Evolutionary conservation across 2,888 invertebrate genomes (phyloP).

Genomic region (Apodemia duryi): DNA sequence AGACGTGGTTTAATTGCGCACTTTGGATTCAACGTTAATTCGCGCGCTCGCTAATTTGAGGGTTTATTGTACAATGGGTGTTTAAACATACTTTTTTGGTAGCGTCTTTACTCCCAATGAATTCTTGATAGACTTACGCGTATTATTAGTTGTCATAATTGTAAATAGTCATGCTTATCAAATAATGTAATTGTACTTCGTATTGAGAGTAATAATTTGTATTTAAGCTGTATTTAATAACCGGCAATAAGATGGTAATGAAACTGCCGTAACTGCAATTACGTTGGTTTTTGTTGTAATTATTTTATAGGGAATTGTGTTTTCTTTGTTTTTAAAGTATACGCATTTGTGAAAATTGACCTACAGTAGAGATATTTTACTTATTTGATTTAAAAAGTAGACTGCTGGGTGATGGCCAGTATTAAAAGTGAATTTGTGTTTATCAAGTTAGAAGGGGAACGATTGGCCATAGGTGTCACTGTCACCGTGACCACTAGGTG

Average conservation of each 20-base stretch:
- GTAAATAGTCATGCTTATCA: constrained; percentile 19
- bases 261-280: background rate
- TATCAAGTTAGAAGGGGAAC: too few species aligned
- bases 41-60: constrained; percentile 71
- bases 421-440: background rate
- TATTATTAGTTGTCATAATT: constrained; percentile 24
- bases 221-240: constrained; percentile 13
- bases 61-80: constrained; percentile 63
- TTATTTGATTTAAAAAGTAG: background rate
- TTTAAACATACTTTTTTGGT: constrained; percentile 62
- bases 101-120: constrained; percentile 44
- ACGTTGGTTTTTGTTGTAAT: background rate
- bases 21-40: constrained; percentile 75
- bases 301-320: background rate
- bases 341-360: background rate
- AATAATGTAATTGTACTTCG: background rate
- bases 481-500: too few species aligned
- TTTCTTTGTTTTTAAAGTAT: background rate
- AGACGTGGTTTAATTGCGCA: constrained; percentile 71
- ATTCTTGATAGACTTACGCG: constrained; percentile 50
- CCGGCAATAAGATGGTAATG: constrained; percentile 13
- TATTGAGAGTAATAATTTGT: constrained; percentile 11
- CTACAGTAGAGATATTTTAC: background rate
- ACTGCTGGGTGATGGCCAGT: background rate
- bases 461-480: too few species aligned